Evolutionary conservation across 2,797 vertebrate genomes (phyloP), one percentile per base, ranked within the genome.

Genomic region (Argentina silus): DNA sequence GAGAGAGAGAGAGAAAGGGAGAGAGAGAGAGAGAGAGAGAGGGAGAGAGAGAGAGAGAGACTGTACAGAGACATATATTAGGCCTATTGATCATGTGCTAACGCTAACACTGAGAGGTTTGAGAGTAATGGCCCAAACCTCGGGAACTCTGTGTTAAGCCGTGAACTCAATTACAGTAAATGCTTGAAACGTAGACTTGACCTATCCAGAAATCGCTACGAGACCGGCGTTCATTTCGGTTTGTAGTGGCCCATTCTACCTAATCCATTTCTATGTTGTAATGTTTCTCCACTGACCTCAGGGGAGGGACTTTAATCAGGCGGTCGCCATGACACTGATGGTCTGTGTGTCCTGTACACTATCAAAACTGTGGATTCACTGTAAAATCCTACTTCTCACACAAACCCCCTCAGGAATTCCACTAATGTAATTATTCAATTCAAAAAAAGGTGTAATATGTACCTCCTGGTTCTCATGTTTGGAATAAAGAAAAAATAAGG

Each of bases 61-160:
- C n/a, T n/a, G 23, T 48, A 85, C 9, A 21, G 14, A 56, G 12
- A 44, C 72, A 76, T 73, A 70, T 78, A 75, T 80, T 53, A 76
- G 72, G 76, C 69, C 77, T 77, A 3, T 1, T 80, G 82, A 84
- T 77, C 76, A 71, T 44, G 70, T 45, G 60, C 62, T 76, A 75
- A 36, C 27, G 4, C 27, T 36, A 36, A 36, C 27, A 36, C 27
- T 36, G 27, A 4, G 27, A 36, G 27, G 27, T 4, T 36, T 36
- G 27, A 36, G 27, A 36, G 27, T 36, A 36, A 36, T 36, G 27
- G 27, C 27, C 27, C 27, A 36, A 36, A 36, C 27, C 27, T 36
- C 27, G 4, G 27, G 27, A 36, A 36, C 27, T 36, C 27, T 36
- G 27, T 53, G 51, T 53, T 53, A 14, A 53, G 51, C 51, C 27